phyloP scores from a whole-genome alignment of 2,113 vertebrate species.

The Sus scrofa region T2T-Sscrofa CM000824.6:142092501-142093000 shows the following conservation, averaged over 20 bases:
- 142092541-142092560: background rate
- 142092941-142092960: no score
- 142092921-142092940: no score
- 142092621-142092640: background rate
- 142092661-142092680: slow-evolving; percentile 2
- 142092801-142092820: background rate
- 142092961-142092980: no score
- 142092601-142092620: background rate
- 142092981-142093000: no score
- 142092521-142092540: background rate
- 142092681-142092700: slow-evolving; percentile 14
- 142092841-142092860: background rate
- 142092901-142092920: no score
- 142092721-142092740: slow-evolving; percentile 45
- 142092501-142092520: slow-evolving; percentile 6
- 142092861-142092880: no score
- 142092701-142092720: slow-evolving; percentile 36
- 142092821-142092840: background rate
- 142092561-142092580: background rate
- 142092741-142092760: background rate
- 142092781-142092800: slow-evolving; percentile 25
- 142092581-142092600: background rate
- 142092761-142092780: background rate
- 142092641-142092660: slow-evolving; percentile 4
- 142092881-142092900: no score